Evolutionary conservation across 2,113 vertebrate species (phyloP).

Genomic region (Bufo bufo): DNA sequence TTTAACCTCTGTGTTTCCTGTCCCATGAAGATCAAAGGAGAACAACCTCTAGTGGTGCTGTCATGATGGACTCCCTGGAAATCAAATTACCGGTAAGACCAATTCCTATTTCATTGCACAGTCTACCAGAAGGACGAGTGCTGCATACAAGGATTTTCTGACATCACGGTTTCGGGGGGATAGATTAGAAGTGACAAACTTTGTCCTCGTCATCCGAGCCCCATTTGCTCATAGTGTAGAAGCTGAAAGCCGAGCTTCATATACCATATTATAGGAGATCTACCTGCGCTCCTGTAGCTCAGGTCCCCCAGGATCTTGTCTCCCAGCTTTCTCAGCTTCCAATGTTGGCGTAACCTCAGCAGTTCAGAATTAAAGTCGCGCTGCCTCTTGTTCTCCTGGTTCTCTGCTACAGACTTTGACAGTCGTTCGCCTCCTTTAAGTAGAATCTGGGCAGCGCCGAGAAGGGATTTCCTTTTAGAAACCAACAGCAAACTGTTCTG

Average conservation of each 20-base stretch:
- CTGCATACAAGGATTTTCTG: no score
- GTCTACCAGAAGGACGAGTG: no score
- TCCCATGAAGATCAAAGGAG: no score
- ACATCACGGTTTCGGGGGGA: no score
- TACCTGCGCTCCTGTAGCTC: slow-evolving; percentile 96
- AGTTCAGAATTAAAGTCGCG: slow-evolving; percentile 96
- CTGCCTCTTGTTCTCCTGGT: slow-evolving; percentile 91
- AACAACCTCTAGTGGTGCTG: no score
- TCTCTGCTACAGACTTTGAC: slow-evolving; percentile 90
- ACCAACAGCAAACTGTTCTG: slow-evolving; percentile 92
- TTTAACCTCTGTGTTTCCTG: no score
- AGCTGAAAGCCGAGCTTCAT: not conserved
- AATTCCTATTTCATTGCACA: no score
- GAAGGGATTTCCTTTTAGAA: slow-evolving; percentile 93
- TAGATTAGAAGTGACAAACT: no score
- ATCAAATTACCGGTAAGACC: no score
- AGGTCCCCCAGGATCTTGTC: slow-evolving; percentile 98
- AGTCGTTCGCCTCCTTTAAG: slow-evolving; percentile 93
- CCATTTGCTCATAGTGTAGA: no score
- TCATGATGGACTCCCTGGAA: no score
- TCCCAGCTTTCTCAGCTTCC: slow-evolving; percentile 96
- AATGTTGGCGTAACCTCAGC: slow-evolving; percentile 91
- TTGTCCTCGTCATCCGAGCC: no score
- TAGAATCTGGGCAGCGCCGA: slow-evolving; percentile 91
- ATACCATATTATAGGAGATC: not conserved